phyloP scores from a whole-genome alignment of 1,140 invertebrate species.

The Drosophila subpulchrella region DNA sequence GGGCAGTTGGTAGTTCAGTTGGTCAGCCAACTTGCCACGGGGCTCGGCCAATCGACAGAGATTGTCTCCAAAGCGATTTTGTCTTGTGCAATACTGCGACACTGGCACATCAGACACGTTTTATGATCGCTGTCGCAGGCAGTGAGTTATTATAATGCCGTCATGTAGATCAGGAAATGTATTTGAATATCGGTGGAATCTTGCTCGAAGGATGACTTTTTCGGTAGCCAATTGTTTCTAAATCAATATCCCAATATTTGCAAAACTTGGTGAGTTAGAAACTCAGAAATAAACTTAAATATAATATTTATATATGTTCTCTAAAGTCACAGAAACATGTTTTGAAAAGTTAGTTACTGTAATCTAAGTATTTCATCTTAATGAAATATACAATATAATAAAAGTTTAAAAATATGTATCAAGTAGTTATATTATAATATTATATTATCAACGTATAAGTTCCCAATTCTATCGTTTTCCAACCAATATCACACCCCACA shows the following conservation, averaged over 20 bases:
- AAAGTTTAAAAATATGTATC: too few relatives aligned
- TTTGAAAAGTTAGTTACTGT: too few relatives aligned
- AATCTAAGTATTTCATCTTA: too few relatives aligned
- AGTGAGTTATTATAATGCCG: slow-evolving; percentile 12
- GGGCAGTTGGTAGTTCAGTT: slow-evolving; percentile 36
- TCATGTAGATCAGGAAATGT: slow-evolving; percentile 13
- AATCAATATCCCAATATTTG: too few relatives aligned
- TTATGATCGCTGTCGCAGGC: slow-evolving; percentile 10
- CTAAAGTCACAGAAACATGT: too few relatives aligned
- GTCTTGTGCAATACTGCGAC: slow-evolving; percentile 63
- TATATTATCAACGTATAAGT: background rate
- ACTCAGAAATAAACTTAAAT: too few relatives aligned
- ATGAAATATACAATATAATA: too few relatives aligned
- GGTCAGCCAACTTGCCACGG: slow-evolving; percentile 31
- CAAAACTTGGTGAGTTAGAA: too few relatives aligned
- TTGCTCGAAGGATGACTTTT: background rate
- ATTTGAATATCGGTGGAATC: background rate
- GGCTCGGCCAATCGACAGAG: slow-evolving; percentile 33
- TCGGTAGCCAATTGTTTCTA: too few relatives aligned
- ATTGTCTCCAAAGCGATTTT: slow-evolving; percentile 41
- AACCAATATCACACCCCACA: background rate
- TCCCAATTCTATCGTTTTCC: too few relatives aligned
- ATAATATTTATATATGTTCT: background rate
- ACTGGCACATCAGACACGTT: slow-evolving; percentile 57
- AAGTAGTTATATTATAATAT: background rate